phyloP scores from a whole-genome alignment of 2,113 vertebrate genomes.

The Tinamus guttatus region DNA sequence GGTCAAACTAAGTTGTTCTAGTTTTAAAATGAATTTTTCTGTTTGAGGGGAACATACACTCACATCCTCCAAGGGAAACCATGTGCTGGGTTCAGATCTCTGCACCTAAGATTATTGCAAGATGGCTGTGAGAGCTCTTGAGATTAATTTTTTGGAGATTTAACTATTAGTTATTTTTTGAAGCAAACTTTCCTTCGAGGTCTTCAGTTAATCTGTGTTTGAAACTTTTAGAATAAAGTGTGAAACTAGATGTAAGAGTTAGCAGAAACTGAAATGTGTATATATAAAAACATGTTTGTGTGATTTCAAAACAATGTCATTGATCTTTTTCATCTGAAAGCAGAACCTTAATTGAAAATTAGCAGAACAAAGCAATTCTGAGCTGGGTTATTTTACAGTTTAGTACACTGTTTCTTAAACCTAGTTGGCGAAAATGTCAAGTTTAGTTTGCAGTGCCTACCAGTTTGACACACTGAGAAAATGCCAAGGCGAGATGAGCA shows the following conservation, averaged over 20 bases:
- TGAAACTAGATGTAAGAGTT: neutral
- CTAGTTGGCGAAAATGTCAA: neutral
- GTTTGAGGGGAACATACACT: neutral
- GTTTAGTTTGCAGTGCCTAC: neutral
- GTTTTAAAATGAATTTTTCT: neutral
- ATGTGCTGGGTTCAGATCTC: neutral
- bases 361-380: neutral
- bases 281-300: neutral
- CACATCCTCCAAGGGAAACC: neutral
- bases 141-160: neutral
- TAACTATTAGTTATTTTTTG: neutral
- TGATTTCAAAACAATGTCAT: neutral
- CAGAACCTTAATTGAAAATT: neutral
- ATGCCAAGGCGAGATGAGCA: neutral
- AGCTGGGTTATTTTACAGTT: neutral
- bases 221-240: neutral
- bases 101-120: neutral
- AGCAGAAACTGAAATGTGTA: neutral
- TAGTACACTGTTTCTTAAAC: neutral
- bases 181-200: neutral
- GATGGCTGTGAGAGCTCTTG: neutral
- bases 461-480: fast-evolving
- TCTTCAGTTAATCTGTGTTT: neutral
- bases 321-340: neutral
- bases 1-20: neutral